These are phyloP conservation scores for Oryzias sinensis DNA, from an alignment of 2,797 vertebrate species.

Conservation along the genomic window DNA sequence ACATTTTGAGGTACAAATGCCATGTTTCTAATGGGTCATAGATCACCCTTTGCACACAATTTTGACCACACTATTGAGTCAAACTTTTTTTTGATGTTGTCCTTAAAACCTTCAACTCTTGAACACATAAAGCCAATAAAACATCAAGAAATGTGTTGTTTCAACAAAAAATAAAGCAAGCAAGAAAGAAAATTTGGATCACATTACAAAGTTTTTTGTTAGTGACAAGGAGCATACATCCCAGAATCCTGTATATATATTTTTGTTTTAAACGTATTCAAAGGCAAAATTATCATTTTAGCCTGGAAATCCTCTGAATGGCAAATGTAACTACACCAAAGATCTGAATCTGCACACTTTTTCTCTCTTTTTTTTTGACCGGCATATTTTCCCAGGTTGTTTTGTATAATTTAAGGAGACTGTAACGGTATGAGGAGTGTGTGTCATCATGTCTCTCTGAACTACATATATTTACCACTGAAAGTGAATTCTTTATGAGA, in stretches of 20 bases:
- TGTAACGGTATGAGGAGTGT: constrained; percentile 83
- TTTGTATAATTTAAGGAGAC: constrained; percentile 84
- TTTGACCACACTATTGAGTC: background rate
- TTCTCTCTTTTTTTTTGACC: constrained; percentile 38
- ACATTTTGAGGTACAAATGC: constrained; percentile 17
- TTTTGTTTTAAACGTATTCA: constrained; percentile 18
- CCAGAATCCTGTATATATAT: constrained; percentile 16
- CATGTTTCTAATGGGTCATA: constrained; percentile 12
- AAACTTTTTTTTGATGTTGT: background rate
- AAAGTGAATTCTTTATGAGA: constrained; percentile 99
- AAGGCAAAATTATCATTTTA: constrained; percentile 18
- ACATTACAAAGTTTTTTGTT: too few relatives aligned
- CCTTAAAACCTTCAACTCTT: background rate
- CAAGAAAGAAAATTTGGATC: too few relatives aligned
- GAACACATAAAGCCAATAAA: too few relatives aligned
- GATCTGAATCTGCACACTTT: constrained; percentile 28
- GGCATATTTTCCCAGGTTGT: constrained; percentile 72
- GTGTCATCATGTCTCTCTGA: constrained; percentile 97
- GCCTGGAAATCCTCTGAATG: constrained; percentile 18
- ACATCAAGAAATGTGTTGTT: too few relatives aligned
- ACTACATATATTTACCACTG: constrained; percentile 99
- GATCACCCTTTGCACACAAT: background rate
- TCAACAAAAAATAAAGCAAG: too few relatives aligned
- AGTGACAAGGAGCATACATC: constrained; percentile 3
- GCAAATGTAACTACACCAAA: constrained; percentile 38